Conservation (phyloP, 2,797 vertebrate species). For the Presbytis comata region DNA sequence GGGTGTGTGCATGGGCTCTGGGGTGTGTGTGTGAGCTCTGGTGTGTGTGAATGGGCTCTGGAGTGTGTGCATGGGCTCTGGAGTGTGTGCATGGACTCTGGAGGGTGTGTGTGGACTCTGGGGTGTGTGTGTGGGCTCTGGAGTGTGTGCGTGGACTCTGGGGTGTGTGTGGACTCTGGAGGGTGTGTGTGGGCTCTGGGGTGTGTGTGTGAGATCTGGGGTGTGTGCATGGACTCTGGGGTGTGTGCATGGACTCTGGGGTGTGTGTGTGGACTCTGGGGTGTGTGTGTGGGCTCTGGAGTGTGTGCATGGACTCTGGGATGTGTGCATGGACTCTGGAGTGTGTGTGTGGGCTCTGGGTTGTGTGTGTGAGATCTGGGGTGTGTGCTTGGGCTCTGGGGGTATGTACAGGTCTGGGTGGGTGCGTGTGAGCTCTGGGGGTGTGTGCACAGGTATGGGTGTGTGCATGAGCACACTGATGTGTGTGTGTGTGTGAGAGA, state of each 20-base stretch:
- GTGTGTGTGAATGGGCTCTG: background rate
- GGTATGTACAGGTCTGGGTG: background rate
- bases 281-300: background rate
- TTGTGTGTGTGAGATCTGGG: background rate
- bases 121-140: no score
- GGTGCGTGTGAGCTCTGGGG: fast-evolving
- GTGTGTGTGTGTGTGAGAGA: no score
- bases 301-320: background rate
- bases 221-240: no score
- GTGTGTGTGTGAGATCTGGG: no score
- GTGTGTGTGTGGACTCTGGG: no score
- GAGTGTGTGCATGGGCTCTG: fast-evolving
- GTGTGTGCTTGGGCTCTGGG: background rate
- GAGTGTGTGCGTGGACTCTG: background rate
- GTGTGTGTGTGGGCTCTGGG: background rate
- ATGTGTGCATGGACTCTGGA: no score
- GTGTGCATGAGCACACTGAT: background rate
- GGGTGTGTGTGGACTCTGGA: background rate
- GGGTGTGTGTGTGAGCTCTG: background rate
- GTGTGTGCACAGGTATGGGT: background rate
- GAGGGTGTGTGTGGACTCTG: background rate
- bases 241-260: no score
- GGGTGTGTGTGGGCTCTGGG: background rate
- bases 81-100: fast-evolving
- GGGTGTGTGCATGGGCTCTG: fast-evolving